phyloP scores from a whole-genome alignment of 92 coral and sea anemone species.

The Parazoanthus swiftii region DNA sequence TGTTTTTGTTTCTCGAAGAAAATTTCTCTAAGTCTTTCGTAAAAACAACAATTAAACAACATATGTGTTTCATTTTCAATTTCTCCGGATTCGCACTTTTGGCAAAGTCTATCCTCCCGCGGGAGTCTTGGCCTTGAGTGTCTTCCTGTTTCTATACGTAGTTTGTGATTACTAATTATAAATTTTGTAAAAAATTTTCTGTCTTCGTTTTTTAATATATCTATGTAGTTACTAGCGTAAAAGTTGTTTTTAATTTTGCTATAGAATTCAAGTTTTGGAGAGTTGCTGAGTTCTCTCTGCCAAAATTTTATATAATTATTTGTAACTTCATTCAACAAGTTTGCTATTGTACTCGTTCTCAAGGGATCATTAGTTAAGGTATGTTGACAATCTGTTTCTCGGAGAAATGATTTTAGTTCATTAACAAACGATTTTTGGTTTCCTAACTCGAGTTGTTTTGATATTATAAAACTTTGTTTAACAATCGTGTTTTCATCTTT shows the following conservation, averaged over 20 bases:
- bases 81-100: neutral
- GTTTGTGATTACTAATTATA: neutral
- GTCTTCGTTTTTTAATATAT: neutral
- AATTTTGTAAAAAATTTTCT: neutral
- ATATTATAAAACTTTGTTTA: neutral
- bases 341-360: no score
- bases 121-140: neutral
- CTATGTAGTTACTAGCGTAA: neutral
- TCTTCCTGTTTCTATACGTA: no score
- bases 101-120: neutral
- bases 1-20: neutral
- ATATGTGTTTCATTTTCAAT: neutral
- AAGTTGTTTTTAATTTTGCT: neutral
- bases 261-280: neutral
- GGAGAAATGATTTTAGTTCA: no score
- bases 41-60: neutral
- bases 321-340: no score
- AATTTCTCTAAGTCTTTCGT: neutral
- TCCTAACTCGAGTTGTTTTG: slow-evolving; percentile 4
- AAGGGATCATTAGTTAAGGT: no score
- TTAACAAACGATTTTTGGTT: neutral
- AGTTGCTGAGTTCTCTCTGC: neutral
- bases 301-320: no score
- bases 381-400: no score
- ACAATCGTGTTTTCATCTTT: neutral